A percentile compares a stretch with the other conserved stretches of the same genome.
Conservation (phyloP, 2,888 invertebrate genomes). For the Epirrita christyi region DNA sequence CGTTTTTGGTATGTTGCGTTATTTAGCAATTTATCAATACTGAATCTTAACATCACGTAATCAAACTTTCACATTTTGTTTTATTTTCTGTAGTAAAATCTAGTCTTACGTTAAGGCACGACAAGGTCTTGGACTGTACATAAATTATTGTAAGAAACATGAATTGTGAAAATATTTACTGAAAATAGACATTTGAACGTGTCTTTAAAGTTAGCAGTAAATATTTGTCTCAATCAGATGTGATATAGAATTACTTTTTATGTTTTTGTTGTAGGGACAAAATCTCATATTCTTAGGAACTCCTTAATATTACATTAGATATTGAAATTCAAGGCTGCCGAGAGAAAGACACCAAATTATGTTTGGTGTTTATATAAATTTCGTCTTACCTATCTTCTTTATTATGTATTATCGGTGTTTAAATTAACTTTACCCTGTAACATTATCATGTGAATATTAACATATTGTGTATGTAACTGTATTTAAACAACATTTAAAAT, state of each 20-base stretch:
- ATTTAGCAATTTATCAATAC: constrained; percentile 50
- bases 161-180: constrained; percentile 71
- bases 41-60: constrained; percentile 55
- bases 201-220: constrained; percentile 59
- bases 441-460: constrained; percentile 24
- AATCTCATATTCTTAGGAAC: constrained; percentile 70
- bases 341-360: constrained; percentile 63
- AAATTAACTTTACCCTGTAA: constrained; percentile 47
- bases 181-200: constrained; percentile 48
- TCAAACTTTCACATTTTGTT: constrained; percentile 64
- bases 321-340: constrained; percentile 47
- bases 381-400: constrained; percentile 14
- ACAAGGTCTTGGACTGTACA: constrained; percentile 76
- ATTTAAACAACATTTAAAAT: neutral
- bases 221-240: constrained; percentile 73
- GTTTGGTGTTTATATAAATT: constrained; percentile 58
- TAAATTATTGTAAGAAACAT: constrained; percentile 70
- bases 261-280: constrained; percentile 65
- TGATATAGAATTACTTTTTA: constrained; percentile 76
- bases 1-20: constrained; percentile 58
- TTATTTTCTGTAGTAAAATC: constrained; percentile 79
- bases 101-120: constrained; percentile 82
- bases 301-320: constrained; percentile 46
- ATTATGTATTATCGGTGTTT: constrained; percentile 68
- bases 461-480: constrained; percentile 3